phyloP scores from a whole-genome alignment of 2,888 invertebrate genomes.

The Drosophila heteroneura region DNA sequence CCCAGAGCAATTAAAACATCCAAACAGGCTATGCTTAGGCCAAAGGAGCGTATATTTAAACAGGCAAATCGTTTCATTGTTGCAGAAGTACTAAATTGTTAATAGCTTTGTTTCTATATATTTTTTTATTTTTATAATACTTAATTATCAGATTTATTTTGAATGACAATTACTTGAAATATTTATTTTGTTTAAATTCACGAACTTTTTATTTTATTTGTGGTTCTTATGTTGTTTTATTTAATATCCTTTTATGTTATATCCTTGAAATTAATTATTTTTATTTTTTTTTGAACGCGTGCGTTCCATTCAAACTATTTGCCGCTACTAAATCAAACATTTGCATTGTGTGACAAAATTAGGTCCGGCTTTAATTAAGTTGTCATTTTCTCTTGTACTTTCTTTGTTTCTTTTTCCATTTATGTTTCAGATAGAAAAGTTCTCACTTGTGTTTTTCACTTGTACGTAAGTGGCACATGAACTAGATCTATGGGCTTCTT shows the following conservation, averaged over 20 bases:
- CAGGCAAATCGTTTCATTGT: conserved; percentile 81
- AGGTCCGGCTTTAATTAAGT: conserved; percentile 52
- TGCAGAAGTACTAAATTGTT: neutral
- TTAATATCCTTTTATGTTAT: conserved; percentile 2
- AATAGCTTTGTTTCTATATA: neutral
- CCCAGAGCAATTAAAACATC: conserved; percentile 74
- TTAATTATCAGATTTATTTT: neutral
- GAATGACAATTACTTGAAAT: neutral
- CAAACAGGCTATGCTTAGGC: conserved; percentile 73
- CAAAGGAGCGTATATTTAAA: conserved; percentile 75
- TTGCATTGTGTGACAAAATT: conserved; percentile 38
- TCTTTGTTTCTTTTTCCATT: neutral
- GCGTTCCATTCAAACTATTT: conserved; percentile 54
- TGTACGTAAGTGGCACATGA: conserved; percentile 37
- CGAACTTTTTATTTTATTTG: neutral
- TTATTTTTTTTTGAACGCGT: conserved; percentile 35
- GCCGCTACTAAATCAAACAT: conserved; percentile 58
- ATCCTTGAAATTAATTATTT: conserved; percentile 13
- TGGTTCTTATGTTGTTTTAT: neutral
- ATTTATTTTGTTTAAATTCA: neutral
- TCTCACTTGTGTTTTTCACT: neutral
- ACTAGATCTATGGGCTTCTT: conserved; percentile 66
- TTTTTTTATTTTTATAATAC: neutral
- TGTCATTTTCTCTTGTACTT: conserved; percentile 34
- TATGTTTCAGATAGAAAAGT: conserved; percentile 36